A percentile compares a stretch with the other conserved stretches of the same genome.
Conservation (phyloP, 2,797 vertebrate species). For the Propithecus deckenii region DNA sequence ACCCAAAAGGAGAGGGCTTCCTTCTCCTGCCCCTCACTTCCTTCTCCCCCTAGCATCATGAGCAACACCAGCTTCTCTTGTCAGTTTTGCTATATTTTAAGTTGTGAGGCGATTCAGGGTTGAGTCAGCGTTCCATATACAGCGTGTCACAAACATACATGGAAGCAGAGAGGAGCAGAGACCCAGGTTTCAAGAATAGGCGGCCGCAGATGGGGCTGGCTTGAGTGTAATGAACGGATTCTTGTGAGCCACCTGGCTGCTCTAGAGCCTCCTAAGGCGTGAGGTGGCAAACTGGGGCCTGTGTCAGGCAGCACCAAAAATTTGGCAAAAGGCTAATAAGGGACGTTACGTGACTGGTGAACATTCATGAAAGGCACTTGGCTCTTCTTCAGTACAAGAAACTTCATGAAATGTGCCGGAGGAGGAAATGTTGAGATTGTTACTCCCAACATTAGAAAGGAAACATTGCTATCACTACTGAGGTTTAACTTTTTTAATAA, state of each 20-base stretch:
- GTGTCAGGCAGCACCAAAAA: neutral
- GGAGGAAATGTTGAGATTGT: neutral
- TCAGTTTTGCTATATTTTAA: neutral
- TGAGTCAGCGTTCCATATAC: neutral
- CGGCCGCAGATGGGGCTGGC: neutral
- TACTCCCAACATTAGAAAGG: neutral
- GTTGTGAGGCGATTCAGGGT: neutral
- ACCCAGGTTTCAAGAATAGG: neutral
- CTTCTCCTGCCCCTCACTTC: accelerated
- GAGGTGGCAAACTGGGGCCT: neutral
- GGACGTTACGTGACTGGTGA: neutral
- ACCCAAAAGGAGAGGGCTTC: neutral
- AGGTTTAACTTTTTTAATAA: neutral
- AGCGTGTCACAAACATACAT: neutral
- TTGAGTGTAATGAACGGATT: neutral
- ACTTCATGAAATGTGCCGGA: neutral
- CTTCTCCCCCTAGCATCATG: neutral
- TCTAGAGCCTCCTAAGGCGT: neutral
- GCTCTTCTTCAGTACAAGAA: neutral
- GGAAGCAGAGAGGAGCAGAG: neutral
- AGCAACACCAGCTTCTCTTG: neutral
- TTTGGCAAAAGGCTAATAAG: neutral
- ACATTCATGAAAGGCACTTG: neutral
- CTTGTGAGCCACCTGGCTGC: neutral
- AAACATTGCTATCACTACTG: neutral